These are phyloP conservation scores for Schizopygopsis pylzovi DNA, from an alignment of 2,797 vertebrate genomes.

Conservation along the genomic window DNA sequence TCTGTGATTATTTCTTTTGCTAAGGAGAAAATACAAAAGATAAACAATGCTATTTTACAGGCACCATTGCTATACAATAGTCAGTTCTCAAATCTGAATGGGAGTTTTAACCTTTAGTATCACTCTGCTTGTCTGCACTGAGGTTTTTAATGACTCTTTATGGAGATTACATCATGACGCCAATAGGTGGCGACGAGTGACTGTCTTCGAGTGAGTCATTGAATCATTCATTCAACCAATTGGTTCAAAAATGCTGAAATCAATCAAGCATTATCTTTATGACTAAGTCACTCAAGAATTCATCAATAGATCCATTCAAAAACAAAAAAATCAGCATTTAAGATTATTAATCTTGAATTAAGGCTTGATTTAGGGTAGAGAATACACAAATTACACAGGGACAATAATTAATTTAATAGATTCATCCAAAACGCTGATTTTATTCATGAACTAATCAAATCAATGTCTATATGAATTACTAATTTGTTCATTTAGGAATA, in stretches of 20 bases:
- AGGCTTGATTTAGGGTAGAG: background rate
- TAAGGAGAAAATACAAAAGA: slow-evolving; percentile 8
- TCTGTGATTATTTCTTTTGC: slow-evolving; percentile 20
- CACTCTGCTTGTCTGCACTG: background rate
- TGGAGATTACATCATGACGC: background rate
- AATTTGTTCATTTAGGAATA: background rate
- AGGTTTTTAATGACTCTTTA: background rate
- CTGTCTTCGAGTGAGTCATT: background rate
- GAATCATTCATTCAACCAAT: background rate
- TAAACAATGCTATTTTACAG: slow-evolving; percentile 3
- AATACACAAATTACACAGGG: background rate
- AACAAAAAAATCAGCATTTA: background rate
- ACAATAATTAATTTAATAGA: background rate
- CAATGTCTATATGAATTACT: background rate
- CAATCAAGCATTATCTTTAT: background rate
- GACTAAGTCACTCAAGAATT: background rate
- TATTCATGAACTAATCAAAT: background rate
- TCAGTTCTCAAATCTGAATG: background rate
- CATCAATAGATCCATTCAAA: background rate
- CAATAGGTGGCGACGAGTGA: background rate
- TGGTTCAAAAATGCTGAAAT: background rate
- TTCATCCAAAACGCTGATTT: background rate
- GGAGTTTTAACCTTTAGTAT: background rate
- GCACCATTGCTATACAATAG: background rate
- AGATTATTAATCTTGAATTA: background rate